Conservation (phyloP, 2,113 vertebrate genomes). For the Irena cyanogastra region DNA sequence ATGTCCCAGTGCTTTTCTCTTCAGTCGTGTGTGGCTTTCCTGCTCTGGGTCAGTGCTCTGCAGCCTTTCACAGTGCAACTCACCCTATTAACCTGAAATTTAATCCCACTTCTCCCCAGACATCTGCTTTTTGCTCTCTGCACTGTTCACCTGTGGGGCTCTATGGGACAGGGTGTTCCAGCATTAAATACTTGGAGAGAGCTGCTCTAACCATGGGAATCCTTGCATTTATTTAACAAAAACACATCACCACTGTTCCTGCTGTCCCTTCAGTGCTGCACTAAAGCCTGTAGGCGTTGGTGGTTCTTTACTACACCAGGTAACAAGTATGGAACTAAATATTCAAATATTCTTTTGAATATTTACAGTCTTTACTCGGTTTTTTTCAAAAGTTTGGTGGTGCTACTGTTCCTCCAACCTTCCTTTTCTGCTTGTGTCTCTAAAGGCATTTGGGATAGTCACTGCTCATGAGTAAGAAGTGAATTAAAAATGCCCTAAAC, state of each 20-base stretch:
- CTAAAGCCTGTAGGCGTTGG: background rate
- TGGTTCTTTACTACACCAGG: background rate
- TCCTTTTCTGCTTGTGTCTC: background rate
- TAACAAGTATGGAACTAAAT: background rate
- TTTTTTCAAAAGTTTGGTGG: background rate
- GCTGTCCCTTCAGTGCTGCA: background rate
- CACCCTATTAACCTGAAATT: background rate
- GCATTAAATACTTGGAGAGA: background rate
- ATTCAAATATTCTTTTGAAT: background rate
- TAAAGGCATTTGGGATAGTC: background rate
- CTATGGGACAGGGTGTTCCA: background rate
- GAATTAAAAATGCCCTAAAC: background rate
- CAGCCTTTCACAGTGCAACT: background rate
- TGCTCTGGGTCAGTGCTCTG: background rate
- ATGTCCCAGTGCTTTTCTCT: slow-evolving; percentile 46
- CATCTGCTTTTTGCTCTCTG: background rate
- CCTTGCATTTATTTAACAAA: background rate
- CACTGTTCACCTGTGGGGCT: background rate
- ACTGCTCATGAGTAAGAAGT: background rate
- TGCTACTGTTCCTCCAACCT: background rate
- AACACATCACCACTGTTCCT: background rate
- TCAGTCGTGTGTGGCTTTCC: background rate
- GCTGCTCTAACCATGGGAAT: background rate
- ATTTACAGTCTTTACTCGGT: background rate
- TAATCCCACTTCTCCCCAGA: too few species aligned